phyloP scores from a whole-genome alignment of 1,140 invertebrate species.

The Drosophila watanabei region DNA sequence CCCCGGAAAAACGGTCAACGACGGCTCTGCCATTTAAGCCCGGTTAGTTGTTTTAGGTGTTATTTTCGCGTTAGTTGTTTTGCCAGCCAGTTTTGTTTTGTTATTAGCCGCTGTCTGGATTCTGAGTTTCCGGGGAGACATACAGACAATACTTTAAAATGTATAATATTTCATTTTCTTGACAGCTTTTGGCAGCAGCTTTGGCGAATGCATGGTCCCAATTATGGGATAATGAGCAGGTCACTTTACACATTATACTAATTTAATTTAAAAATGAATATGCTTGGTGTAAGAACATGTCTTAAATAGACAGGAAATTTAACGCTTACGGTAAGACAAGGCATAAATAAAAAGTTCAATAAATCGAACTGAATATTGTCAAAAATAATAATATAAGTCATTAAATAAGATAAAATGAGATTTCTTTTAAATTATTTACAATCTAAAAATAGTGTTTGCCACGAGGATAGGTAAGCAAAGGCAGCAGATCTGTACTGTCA shows the following conservation, averaged over 20 bases:
- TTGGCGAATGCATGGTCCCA: neutral
- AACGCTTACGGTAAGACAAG: too few species aligned
- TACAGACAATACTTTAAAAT: constrained; percentile 4
- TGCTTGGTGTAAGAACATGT: too few species aligned
- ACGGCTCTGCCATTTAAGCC: constrained; percentile 3
- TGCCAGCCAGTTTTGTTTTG: neutral
- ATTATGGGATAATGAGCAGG: neutral
- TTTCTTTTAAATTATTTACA: too few species aligned
- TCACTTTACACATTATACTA: too few species aligned
- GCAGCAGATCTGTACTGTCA: too few species aligned
- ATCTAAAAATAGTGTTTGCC: too few species aligned
- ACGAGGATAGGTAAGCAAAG: too few species aligned
- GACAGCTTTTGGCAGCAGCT: neutral
- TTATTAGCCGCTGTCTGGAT: constrained; percentile 4
- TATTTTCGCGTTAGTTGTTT: constrained; percentile 24
- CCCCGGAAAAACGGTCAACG: constrained; percentile 10
- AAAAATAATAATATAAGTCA: too few species aligned
- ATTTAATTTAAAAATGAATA: neutral
- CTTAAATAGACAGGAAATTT: too few species aligned
- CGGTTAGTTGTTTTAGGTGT: constrained; percentile 31
- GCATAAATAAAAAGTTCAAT: too few species aligned
- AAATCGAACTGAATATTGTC: too few species aligned
- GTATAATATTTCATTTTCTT: constrained; percentile 7
- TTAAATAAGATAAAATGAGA: too few species aligned
- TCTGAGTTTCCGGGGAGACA: constrained; percentile 10